Evolutionary conservation across 2,113 vertebrate species (phyloP).

Genomic region (Nyctereutes procyonoides): DNA sequence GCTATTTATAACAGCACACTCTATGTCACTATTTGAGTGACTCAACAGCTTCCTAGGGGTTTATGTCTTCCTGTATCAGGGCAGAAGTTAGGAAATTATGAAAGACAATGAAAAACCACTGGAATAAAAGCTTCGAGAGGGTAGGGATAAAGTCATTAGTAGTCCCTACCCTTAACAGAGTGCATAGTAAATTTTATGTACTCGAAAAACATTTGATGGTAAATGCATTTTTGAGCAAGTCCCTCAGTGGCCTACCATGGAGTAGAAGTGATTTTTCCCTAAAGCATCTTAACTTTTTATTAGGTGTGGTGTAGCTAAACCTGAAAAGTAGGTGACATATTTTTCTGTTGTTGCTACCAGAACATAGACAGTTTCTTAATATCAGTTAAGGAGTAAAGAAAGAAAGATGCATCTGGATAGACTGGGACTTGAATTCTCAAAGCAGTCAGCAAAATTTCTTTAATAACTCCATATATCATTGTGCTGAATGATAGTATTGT

Average conservation of each 20-base stretch:
- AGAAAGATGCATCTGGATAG: not conserved
- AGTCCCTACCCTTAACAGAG: not conserved
- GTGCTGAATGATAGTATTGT: slow-evolving; percentile 55
- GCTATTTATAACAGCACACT: not conserved
- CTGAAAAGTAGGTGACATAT: not conserved
- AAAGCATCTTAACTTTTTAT: slow-evolving; percentile 33
- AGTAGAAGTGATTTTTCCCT: not conserved
- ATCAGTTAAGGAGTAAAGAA: not conserved
- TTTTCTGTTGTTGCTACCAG: slow-evolving; percentile 3
- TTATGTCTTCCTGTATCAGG: not conserved
- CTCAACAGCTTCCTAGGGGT: not conserved
- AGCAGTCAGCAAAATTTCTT: slow-evolving; percentile 59
- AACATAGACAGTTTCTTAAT: slow-evolving; percentile 29
- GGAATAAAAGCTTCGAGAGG: not conserved
- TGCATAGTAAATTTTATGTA: not conserved
- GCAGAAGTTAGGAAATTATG: not conserved
- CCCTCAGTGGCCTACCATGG: not conserved
- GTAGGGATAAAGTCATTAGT: not conserved
- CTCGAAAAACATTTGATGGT: not conserved
- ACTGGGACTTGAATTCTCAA: slow-evolving; percentile 51
- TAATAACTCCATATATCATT: slow-evolving; percentile 39
- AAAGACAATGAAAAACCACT: not conserved
- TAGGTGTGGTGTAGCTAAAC: not conserved
- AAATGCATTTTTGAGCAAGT: not conserved
- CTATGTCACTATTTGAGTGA: not conserved